Base-by-base conservation (phyloP, 2,113 vertebrate species). In the Lethenteron reissneri region DNA sequence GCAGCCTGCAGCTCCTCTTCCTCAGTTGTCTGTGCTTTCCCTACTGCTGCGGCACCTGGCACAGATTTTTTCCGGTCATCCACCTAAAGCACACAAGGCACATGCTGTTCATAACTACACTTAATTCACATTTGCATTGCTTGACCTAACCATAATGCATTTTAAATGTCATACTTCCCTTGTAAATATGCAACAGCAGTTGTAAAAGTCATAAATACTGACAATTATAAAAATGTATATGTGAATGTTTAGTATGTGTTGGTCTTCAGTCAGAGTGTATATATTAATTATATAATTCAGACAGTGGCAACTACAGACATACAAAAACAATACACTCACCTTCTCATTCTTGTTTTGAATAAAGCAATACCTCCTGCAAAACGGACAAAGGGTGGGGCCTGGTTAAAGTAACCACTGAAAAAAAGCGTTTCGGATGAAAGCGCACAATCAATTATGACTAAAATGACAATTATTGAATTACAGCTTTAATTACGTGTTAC, bases 1-100 rank as follows among this genome's bases (percentile, higher is more conserved):
- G 84, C 89, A 5, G 85, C 89, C 75, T 80, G 86, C 73, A 94
- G 78, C 57, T 90, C 84, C 2, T 88, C 88, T 69, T 97, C 90
- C 70, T 90, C 89, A 1, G 75, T 78, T 56, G 80, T 73, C 12
- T 89, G 85, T 14, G 76, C 71, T 77, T 81, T 85, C 11, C 85
- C 85, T 15, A 77, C 73, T 12, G 79, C 77, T 1, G 80, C 72
- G 9, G 80, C 80, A 57, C 83, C 71, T 70, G 83, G 74, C 71
- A 82, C 71, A 0, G 56, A 56, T 0, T 70, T 56, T 78, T 85
- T 92, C 76, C 82, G 86, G 58, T 86, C 86, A 56, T 88, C 87
- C 57, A 79, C 75, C 88, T 96, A 73, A 21, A 76, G 78, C 56
- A 58, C 71, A 75, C 74, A 64, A 5, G 41, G 5, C 41, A 41